phyloP scores from a whole-genome alignment of 2,113 vertebrate genomes.

The Alaudala cheleensis region DNA sequence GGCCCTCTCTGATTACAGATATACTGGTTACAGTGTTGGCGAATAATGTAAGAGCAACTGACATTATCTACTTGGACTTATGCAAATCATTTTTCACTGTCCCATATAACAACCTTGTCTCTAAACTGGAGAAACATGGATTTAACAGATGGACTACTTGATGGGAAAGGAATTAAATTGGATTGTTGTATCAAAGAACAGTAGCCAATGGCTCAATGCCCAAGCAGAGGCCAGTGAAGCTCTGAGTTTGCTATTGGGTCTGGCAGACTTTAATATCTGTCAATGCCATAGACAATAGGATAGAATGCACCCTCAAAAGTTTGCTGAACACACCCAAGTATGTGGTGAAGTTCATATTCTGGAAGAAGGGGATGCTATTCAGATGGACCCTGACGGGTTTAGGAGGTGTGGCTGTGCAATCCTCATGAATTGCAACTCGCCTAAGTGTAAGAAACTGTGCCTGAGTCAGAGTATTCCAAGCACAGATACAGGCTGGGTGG shows the following conservation, averaged over 20 bases:
- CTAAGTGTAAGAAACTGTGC: neutral
- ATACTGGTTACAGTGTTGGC: too few species aligned
- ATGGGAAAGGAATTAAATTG: neutral
- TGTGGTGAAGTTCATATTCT: neutral
- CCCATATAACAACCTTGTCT: neutral
- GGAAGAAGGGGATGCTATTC: neutral
- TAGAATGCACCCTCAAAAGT: neutral
- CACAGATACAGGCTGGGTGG: neutral
- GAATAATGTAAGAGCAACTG: neutral
- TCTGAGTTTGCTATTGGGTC: neutral
- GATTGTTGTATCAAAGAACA: neutral
- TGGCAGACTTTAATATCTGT: neutral
- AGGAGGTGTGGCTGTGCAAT: neutral
- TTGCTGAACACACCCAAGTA: neutral
- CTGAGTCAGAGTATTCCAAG: neutral
- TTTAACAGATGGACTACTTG: neutral
- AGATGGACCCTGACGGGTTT: neutral
- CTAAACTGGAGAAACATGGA: neutral
- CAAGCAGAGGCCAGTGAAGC: neutral
- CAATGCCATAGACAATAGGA: neutral
- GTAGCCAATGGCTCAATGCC: neutral
- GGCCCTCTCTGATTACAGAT: neutral
- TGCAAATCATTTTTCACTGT: neutral
- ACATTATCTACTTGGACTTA: fast-evolving
- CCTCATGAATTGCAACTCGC: neutral